Evolutionary conservation across 2,888 invertebrate species (phyloP), one percentile per base, ranked within the genome.

Genomic region (Ormyrus rosae): DNA sequence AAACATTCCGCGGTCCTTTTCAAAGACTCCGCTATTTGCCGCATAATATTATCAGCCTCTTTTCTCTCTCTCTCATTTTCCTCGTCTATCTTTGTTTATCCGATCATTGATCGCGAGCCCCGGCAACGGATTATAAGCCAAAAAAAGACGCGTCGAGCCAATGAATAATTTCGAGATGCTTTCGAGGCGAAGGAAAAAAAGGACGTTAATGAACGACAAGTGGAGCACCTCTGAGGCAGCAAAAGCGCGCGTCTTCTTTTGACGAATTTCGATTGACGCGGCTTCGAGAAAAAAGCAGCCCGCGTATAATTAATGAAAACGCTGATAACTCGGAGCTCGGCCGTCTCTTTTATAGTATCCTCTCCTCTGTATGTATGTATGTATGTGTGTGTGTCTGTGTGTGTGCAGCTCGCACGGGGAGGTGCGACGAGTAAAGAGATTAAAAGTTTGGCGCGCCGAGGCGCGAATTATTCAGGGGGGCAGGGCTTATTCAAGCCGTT

Each of bases 391-490:
- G 2, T 51, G 11, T 6, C 48, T 53, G 9, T 3, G 34, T 13
- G 63, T 9, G 63, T 19, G 46, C 13, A 64, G 58, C n/a, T n/a
- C 13, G 10, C 19, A 67, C 50, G 53, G 53, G 48, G 34, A 34
- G 34, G 34, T 4, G 34, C 34, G 34, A 34, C 68, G 65, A 67
- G 55, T 63, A 76, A 77, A 67, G 72, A 76, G 81, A 81, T 81
- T 77, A 81, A 77, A 81, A 81, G 81, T 81, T 80, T 63, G 51
- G 70, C 19, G 68, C 65, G 77, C 67, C 51, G n/a, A 65, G 4
- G 73, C 65, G 73, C 61, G 51, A 80, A 82, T 80, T 80, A 82
- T 82, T 82, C 73, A 73, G 60, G 19, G 19, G 56, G 34, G 69
- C 9, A 34, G 56, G 48, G 75, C 75, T 81, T 75, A 79, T 81